Evolutionary conservation across 2,888 invertebrate genomes (phyloP).

Genomic region (Isotomurus palustris): DNA sequence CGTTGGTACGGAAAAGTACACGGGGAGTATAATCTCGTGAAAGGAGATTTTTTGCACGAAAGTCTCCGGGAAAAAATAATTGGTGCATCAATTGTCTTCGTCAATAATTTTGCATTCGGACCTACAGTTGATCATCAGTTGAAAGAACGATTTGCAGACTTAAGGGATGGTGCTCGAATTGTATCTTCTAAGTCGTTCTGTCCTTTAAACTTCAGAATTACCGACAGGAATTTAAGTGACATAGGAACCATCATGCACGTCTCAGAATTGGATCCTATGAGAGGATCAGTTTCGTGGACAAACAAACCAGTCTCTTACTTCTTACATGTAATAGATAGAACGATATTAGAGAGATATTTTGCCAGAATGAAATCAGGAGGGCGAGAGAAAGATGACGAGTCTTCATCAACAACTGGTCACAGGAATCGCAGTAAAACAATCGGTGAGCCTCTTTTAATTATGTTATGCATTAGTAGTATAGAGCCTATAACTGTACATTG

Average conservation of each 20-base stretch:
- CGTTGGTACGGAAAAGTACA: conserved; percentile 95
- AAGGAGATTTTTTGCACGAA: conserved; percentile 90
- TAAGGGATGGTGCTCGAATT: conserved; percentile 91
- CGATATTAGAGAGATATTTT: conserved; percentile 58
- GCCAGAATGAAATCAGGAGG: conserved; percentile 28
- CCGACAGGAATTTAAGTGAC: conserved; percentile 92
- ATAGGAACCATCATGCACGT: conserved; percentile 99
- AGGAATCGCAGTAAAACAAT: conserved; percentile 31
- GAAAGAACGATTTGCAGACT: conserved; percentile 92
- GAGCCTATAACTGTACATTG: neutral
- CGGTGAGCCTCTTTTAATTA: conserved; percentile 14
- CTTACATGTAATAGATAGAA: conserved; percentile 95
- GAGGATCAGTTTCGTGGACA: conserved; percentile 98
- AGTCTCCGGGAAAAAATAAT: conserved; percentile 92
- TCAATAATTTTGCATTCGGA: conserved; percentile 99
- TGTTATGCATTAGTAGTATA: neutral
- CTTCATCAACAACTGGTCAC: conserved; percentile 17
- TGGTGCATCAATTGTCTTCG: conserved; percentile 91
- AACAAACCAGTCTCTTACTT: conserved; percentile 98
- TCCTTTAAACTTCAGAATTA: conserved; percentile 96
- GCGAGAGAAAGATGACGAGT: conserved; percentile 26
- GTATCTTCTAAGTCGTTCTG: conserved; percentile 99
- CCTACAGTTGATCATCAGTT: conserved; percentile 94
- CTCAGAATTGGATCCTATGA: conserved; percentile 87
- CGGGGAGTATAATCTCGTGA: conserved; percentile 84